A percentile compares a stretch with the other conserved stretches of the same genome.
Conservation (phyloP, 1,140 invertebrate genomes). For the Batillaria attramentaria region DNA sequence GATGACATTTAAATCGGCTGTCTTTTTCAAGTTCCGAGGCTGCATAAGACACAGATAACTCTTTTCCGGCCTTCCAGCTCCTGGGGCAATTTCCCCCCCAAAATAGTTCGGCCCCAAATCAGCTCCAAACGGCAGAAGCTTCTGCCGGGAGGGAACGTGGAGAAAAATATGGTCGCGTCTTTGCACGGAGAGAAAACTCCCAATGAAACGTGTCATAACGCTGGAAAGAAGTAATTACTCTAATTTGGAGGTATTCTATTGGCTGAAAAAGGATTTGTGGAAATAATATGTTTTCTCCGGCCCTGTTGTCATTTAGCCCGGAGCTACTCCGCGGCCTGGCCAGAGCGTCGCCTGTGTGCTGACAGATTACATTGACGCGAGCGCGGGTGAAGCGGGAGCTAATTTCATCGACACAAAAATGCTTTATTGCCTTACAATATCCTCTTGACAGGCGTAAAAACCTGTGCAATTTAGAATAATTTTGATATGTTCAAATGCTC, state of each 20-base stretch:
- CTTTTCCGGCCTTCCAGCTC: too few relatives aligned
- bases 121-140: neutral
- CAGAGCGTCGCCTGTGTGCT: slow-evolving; percentile 35
- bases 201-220: slow-evolving; percentile 36
- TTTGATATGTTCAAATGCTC: slow-evolving; percentile 34
- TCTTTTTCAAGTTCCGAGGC: too few relatives aligned
- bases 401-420: slow-evolving; percentile 37
- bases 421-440: slow-evolving; percentile 29
- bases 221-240: slow-evolving; percentile 38
- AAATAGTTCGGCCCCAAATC: too few relatives aligned
- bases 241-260: slow-evolving; percentile 35
- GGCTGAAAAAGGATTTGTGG: slow-evolving; percentile 24
- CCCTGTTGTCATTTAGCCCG: slow-evolving; percentile 36
- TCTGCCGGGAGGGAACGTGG: neutral
- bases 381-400: slow-evolving; percentile 15
- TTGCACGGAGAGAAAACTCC: neutral
- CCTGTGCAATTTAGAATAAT: slow-evolving; percentile 31
- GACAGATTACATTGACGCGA: slow-evolving; percentile 37
- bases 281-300: slow-evolving; percentile 45
- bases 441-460: slow-evolving; percentile 26
- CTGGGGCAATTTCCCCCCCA: too few relatives aligned
- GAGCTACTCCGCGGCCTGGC: slow-evolving; percentile 18
- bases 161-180: slow-evolving; percentile 26
- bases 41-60: too few relatives aligned
- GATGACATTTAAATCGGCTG: too few relatives aligned